These are phyloP conservation scores for Ramphastos sulfuratus DNA, from an alignment of 2,113 vertebrate genomes.

Conservation along the genomic window DNA sequence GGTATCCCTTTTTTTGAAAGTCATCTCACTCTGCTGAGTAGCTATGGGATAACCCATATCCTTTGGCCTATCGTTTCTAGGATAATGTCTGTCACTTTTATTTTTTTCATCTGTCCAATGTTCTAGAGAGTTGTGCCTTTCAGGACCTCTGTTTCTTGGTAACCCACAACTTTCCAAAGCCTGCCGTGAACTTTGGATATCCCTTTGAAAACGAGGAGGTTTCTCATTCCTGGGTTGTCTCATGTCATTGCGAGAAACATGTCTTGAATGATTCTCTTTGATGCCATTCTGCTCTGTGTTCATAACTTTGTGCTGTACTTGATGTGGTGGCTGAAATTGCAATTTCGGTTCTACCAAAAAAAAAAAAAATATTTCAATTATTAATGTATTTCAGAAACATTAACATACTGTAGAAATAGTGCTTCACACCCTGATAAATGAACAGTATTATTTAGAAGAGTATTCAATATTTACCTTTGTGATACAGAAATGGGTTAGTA, in stretches of 20 bases:
- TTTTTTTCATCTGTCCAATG: constrained; percentile 80
- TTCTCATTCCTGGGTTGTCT: constrained; percentile 87
- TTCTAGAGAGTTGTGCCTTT: constrained; percentile 77
- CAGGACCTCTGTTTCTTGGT: constrained; percentile 80
- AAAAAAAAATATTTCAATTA: constrained; percentile 33
- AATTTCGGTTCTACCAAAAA: constrained; percentile 88
- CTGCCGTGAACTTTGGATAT: constrained; percentile 84
- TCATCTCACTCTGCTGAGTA: constrained; percentile 71
- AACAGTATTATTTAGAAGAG: background rate
- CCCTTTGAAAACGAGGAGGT: constrained; percentile 92
- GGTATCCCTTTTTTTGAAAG: constrained; percentile 83
- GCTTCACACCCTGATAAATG: background rate
- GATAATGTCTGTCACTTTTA: constrained; percentile 76
- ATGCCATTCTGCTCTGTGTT: constrained; percentile 80
- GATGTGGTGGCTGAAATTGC: constrained; percentile 76
- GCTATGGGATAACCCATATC: constrained; percentile 74
- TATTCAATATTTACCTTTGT: background rate
- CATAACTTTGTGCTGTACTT: constrained; percentile 76
- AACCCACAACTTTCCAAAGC: constrained; percentile 76
- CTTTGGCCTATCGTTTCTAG: constrained; percentile 81
- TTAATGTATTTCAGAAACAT: background rate
- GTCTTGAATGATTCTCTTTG: constrained; percentile 83
- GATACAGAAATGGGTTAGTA: background rate
- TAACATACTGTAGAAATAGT: background rate
- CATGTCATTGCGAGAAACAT: constrained; percentile 81